These are phyloP conservation scores for Drosophila hydei DNA, from an alignment of 1,140 invertebrate species.

Conservation along the genomic window DNA sequence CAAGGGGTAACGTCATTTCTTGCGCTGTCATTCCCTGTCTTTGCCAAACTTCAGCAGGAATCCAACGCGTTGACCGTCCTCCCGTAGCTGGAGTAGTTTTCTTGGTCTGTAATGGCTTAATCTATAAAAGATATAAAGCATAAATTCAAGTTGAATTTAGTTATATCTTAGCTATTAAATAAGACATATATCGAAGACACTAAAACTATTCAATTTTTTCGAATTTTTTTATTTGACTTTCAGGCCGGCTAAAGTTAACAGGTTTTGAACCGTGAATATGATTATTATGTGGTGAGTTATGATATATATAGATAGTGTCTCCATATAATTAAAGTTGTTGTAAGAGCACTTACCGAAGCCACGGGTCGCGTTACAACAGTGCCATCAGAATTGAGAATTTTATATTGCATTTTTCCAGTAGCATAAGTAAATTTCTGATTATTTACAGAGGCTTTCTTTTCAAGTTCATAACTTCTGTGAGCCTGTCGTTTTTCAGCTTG, in stretches of 20 bases:
- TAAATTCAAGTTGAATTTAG: too few relatives aligned
- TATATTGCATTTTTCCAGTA: conserved; percentile 82
- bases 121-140: conserved; percentile 12
- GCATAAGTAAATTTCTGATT: conserved; percentile 83
- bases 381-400: conserved; percentile 86
- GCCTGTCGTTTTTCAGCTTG: conserved; percentile 97
- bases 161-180: conserved; percentile 2
- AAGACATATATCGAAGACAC: too few relatives aligned
- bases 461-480: conserved; percentile 95
- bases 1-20: conserved; percentile 95
- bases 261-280: too few relatives aligned
- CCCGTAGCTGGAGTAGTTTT: conserved; percentile 80
- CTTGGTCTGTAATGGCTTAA: conserved; percentile 74
- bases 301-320: too few relatives aligned
- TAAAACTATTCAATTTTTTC: too few relatives aligned
- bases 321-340: too few relatives aligned
- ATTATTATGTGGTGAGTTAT: too few relatives aligned
- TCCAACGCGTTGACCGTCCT: conserved; percentile 88
- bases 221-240: too few relatives aligned
- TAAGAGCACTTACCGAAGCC: conserved; percentile 86
- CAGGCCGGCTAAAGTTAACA: too few relatives aligned
- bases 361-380: conserved; percentile 85
- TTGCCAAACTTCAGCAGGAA: conserved; percentile 94
- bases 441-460: conserved; percentile 92
- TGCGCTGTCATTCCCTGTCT: conserved; percentile 96